phyloP scores from a whole-genome alignment of 2,797 vertebrate genomes.

The Phoxinus dragarum region DNA sequence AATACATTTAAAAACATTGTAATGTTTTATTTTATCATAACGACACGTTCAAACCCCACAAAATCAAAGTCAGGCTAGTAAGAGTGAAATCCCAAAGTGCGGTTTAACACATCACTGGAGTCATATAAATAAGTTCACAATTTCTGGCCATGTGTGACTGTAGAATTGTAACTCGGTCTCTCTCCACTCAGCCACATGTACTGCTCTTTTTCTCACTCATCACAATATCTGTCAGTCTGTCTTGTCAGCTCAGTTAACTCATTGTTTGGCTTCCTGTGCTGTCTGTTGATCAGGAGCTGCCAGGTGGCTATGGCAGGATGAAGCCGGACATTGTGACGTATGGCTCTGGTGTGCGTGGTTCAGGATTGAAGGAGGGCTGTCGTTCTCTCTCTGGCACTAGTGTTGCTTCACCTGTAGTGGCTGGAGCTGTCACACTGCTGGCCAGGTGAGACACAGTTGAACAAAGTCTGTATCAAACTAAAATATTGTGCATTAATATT shows the following conservation, averaged over 20 bases:
- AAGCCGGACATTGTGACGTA: slow-evolving; percentile 99
- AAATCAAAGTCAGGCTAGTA: background rate
- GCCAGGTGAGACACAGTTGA: slow-evolving; percentile 82
- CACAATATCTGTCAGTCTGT: slow-evolving; percentile 6
- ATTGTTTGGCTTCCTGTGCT: background rate
- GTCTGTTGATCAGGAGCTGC: slow-evolving; percentile 84
- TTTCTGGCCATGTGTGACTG: background rate
- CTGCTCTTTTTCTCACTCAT: slow-evolving; percentile 19
- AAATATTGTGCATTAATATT: background rate
- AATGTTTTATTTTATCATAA: background rate
- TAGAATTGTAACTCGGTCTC: too few species aligned
- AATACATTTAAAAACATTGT: background rate
- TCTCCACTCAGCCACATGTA: background rate
- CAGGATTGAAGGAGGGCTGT: slow-evolving; percentile 96
- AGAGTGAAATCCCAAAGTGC: background rate
- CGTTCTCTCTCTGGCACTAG: slow-evolving; percentile 97
- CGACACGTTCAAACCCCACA: background rate
- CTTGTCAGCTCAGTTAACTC: background rate
- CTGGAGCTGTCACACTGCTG: slow-evolving; percentile 93
- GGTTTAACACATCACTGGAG: background rate
- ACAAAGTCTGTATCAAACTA: background rate
- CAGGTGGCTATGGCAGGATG: slow-evolving; percentile 93
- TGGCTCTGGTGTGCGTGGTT: slow-evolving; percentile 95
- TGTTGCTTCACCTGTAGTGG: slow-evolving; percentile 96
- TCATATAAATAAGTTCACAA: background rate